phyloP scores from a whole-genome alignment of 1,140 invertebrate species.

The Lepidotrigona ventralis region DNA sequence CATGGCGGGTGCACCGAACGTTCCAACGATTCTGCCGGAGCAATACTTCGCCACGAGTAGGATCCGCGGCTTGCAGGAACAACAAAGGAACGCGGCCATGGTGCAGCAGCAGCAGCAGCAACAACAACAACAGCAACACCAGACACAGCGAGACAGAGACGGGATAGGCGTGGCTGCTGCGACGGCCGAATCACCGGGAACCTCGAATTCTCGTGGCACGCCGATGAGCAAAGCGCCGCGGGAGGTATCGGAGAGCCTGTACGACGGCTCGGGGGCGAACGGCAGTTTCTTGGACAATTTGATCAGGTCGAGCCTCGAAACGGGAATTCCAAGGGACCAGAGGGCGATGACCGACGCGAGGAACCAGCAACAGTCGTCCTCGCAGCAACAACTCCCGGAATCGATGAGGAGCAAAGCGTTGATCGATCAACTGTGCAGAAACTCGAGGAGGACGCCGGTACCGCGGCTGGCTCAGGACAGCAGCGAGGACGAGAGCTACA shows the following conservation, averaged over 20 bases:
- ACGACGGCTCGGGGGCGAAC: conserved; percentile 84
- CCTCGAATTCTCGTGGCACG: conserved; percentile 70
- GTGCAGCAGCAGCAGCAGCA: conserved; percentile 61
- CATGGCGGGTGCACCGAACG: conserved; percentile 75
- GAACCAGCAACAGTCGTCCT: conserved; percentile 55
- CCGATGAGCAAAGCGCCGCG: conserved; percentile 81
- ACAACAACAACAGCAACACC: too few species aligned
- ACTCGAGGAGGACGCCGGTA: conserved; percentile 82
- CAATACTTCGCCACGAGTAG: conserved; percentile 90
- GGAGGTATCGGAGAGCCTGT: conserved; percentile 83
- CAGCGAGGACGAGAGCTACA: conserved; percentile 77
- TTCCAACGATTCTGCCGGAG: conserved; percentile 82
- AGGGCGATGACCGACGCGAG: conserved; percentile 68
- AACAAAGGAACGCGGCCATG: conserved; percentile 77
- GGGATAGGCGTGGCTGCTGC: conserved; percentile 67
- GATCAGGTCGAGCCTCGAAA: conserved; percentile 88
- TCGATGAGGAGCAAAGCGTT: conserved; percentile 83
- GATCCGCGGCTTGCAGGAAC: conserved; percentile 89
- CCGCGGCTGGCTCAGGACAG: conserved; percentile 76
- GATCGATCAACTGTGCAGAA: conserved; percentile 86
- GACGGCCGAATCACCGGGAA: conserved; percentile 69
- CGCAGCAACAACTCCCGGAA: conserved; percentile 71
- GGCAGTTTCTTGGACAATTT: conserved; percentile 90
- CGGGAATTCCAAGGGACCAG: conserved; percentile 79
- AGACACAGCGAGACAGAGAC: conserved; percentile 30